Evolutionary conservation across 2,797 vertebrate species (phyloP), one percentile per base, ranked within the genome.

Genomic region (Anas capensis): DNA sequence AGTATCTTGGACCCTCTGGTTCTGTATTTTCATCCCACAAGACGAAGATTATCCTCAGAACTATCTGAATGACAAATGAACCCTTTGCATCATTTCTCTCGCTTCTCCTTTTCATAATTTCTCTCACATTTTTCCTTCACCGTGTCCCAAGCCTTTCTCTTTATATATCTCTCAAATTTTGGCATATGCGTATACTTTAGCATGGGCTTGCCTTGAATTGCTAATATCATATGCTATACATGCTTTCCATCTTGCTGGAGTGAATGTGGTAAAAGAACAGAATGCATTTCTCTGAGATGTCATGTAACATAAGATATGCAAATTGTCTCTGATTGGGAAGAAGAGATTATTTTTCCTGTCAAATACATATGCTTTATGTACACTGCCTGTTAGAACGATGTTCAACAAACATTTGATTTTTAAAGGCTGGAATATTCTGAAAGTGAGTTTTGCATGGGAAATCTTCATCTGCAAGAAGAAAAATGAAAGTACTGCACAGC

Each of bases 291-390:
- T 79, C 76, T 81, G 70, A 80, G 88, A 66, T 93, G 91, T 70
- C 94, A 69, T 89, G 76, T 70, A 95, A 88, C 88, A 93, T 87
- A 86, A 93, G 84, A 89, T 90, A 92, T 75, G 77, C 91, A 96
- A 94, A 96, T 95, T 85, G 46, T 70, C 90, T 91, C 56, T 86
- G 94, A 93, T 93, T 86, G 82, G 94, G 75, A 89, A 94, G 86
- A 68, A 38, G 84, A 95, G 68, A 84, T 92, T 95, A 95, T 92
- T 95, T 97, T 88, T 58, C 91, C 79, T 88, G 75, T 92, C 95
- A 96, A 93, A 92, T 58, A 20, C 93, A 95, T 96, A 95, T 91
- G 95, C 58, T 97, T 94, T 95, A 73, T 92, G 87, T 96, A 96
- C 81, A 46, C 58, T 78, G 79, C 81, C 65, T 86, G 93, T 85